Percentiles rank a stretch among this genome's conserved stretches.
These are phyloP conservation scores for Andrena chrysosceles DNA, from an alignment of 2,888 invertebrate genomes.

Conservation along the genomic window DNA sequence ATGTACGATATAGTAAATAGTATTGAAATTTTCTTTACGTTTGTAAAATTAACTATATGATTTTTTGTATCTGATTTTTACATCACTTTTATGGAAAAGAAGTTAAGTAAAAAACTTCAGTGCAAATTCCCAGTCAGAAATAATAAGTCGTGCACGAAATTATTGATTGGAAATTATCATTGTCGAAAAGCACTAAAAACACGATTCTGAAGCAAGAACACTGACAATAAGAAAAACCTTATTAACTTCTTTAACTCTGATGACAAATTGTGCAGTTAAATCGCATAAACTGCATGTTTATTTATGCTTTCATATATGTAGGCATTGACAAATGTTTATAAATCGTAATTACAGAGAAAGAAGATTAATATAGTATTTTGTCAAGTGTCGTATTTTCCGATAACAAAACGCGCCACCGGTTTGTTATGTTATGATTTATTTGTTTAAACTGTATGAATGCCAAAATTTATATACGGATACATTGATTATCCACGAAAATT, in stretches of 20 bases:
- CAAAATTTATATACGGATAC: slow-evolving; percentile 17
- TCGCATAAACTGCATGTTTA: not conserved
- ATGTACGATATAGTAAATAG: not conserved
- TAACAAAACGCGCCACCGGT: not conserved
- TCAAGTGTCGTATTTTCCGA: not conserved
- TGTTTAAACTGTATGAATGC: slow-evolving; percentile 11
- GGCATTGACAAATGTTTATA: not conserved
- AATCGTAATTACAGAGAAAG: slow-evolving; percentile 1
- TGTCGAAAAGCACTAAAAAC: too few species aligned
- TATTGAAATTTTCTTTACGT: too few species aligned
- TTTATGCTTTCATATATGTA: not conserved
- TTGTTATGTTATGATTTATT: slow-evolving; percentile 24
- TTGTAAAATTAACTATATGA: too few species aligned
- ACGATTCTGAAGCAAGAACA: too few species aligned
- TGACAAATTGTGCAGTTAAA: not conserved
- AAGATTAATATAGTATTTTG: not conserved
- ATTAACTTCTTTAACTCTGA: too few species aligned
- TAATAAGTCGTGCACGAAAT: too few species aligned
- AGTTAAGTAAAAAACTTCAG: too few species aligned
- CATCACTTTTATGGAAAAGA: too few species aligned
- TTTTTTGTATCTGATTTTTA: too few species aligned
- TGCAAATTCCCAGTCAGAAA: too few species aligned
- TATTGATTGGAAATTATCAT: too few species aligned
- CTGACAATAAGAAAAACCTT: too few species aligned
- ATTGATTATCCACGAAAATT: slow-evolving; percentile 8